These are phyloP conservation scores for Orchesella flavescens DNA, from an alignment of 2,888 invertebrate species.

Conservation along the genomic window DNA sequence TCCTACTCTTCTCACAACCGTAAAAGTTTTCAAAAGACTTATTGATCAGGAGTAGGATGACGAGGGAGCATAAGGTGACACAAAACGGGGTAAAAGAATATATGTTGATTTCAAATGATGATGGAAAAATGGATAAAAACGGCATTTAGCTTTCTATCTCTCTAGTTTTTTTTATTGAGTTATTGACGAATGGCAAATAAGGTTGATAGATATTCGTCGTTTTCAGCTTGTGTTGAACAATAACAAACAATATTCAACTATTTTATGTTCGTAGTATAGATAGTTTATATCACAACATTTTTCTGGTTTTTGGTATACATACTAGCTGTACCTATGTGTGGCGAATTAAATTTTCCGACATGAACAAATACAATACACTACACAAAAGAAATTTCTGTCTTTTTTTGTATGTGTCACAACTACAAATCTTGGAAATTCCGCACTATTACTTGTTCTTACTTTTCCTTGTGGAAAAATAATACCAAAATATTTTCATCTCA, in stretches of 20 bases:
- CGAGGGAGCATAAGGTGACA: neutral
- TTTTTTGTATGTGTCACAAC: conserved; percentile 45
- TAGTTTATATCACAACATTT: no score
- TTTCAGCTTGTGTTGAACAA: no score
- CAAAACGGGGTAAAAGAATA: conserved; percentile 19
- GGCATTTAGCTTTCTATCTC: conserved; percentile 47
- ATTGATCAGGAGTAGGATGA: conserved; percentile 22
- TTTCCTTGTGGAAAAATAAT: conserved; percentile 16
- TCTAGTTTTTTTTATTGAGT: conserved; percentile 40
- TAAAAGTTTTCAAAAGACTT: neutral
- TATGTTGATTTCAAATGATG: conserved; percentile 36
- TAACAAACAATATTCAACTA: no score
- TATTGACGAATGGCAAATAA: conserved; percentile 35
- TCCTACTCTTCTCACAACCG: no score
- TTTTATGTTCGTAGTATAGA: no score
- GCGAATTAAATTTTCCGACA: conserved; percentile 38
- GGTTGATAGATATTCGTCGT: conserved; percentile 39
- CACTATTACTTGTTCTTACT: neutral
- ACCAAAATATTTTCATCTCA: conserved; percentile 18
- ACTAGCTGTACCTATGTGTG: neutral
- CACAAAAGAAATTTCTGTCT: conserved; percentile 22
- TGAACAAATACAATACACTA: conserved; percentile 48
- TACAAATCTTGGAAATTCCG: conserved; percentile 36
- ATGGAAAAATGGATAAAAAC: conserved; percentile 38
- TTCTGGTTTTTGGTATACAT: no score